phyloP scores from a whole-genome alignment of 2,113 vertebrate species.

The Upupa epops region DNA sequence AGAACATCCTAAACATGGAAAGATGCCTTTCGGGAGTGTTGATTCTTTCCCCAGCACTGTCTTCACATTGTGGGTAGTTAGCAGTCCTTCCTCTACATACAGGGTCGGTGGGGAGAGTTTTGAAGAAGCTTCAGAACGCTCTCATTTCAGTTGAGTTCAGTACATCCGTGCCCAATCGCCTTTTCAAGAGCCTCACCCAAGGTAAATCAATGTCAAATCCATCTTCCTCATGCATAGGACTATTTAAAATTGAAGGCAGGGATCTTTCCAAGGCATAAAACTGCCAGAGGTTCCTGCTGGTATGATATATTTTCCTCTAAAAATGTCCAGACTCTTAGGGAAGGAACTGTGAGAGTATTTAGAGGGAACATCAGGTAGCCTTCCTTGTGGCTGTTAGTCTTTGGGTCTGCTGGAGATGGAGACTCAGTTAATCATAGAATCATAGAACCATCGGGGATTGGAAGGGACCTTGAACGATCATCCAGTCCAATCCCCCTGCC shows the following conservation, averaged over 20 bases:
- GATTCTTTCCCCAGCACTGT: not conserved
- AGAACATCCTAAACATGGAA: not conserved
- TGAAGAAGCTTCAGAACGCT: not conserved
- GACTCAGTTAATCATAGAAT: not conserved
- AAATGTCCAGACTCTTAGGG: not conserved
- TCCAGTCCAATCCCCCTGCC: no score
- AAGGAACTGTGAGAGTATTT: not conserved
- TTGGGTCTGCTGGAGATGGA: not conserved
- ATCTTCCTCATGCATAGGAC: not conserved
- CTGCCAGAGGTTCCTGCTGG: not conserved
- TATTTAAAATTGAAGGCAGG: not conserved
- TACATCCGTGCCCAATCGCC: not conserved
- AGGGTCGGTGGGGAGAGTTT: not conserved
- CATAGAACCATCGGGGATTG: no score
- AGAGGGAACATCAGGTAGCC: not conserved
- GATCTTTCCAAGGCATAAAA: not conserved
- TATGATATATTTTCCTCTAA: not conserved
- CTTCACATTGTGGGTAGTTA: not conserved
- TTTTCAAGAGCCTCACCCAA: not conserved
- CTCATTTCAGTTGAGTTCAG: not conserved
- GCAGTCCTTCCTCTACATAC: not conserved
- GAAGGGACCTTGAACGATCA: no score
- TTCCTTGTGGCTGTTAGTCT: not conserved
- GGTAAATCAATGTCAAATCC: not conserved
- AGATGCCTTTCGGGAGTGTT: not conserved